Evolutionary conservation across 2,888 invertebrate genomes (phyloP).

Genomic region (Spodoptera littoralis): DNA sequence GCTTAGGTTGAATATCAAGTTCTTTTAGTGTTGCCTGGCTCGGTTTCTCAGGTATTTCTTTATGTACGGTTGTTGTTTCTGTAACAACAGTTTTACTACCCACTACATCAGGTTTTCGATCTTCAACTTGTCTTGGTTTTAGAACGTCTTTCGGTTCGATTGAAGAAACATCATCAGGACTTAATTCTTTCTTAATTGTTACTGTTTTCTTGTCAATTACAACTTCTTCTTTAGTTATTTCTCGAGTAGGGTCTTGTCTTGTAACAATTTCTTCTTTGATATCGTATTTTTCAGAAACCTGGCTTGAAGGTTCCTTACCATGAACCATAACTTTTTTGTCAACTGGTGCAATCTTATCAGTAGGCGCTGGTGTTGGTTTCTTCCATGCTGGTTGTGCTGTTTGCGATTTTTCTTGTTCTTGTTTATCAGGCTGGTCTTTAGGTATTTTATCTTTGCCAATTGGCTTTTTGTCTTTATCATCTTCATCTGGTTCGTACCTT

Average conservation of each 20-base stretch:
- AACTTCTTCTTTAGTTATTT: conserved; percentile 27
- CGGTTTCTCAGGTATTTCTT: conserved; percentile 26
- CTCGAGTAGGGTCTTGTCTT: conserved; percentile 15
- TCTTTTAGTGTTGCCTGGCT: conserved; percentile 12
- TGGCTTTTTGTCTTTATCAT: conserved; percentile 39
- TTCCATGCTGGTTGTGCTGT: conserved; percentile 19
- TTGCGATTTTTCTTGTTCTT: conserved; percentile 31
- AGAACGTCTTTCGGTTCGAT: conserved; percentile 12
- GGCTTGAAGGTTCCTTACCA: conserved; percentile 27
- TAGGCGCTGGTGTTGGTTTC: conserved; percentile 12
- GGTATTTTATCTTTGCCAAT: conserved; percentile 14
- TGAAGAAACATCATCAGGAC: conserved; percentile 1
- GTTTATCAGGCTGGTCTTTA: conserved; percentile 21
- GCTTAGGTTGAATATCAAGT: conserved; percentile 21
- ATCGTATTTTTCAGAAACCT: conserved; percentile 29
- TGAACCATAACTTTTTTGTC: conserved; percentile 29
- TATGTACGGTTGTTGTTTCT: too few relatives aligned
- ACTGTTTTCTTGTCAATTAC: conserved; percentile 50
- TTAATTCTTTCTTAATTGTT: conserved; percentile 38
- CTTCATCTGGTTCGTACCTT: conserved; percentile 42
- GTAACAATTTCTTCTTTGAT: conserved; percentile 32
- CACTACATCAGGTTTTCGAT: conserved; percentile 12
- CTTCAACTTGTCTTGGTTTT: conserved; percentile 15
- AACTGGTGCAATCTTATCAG: conserved; percentile 19
- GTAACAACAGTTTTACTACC: conserved; percentile 14